Conservation (phyloP, 2,113 vertebrate genomes). For the Oreamnos americanus region DNA sequence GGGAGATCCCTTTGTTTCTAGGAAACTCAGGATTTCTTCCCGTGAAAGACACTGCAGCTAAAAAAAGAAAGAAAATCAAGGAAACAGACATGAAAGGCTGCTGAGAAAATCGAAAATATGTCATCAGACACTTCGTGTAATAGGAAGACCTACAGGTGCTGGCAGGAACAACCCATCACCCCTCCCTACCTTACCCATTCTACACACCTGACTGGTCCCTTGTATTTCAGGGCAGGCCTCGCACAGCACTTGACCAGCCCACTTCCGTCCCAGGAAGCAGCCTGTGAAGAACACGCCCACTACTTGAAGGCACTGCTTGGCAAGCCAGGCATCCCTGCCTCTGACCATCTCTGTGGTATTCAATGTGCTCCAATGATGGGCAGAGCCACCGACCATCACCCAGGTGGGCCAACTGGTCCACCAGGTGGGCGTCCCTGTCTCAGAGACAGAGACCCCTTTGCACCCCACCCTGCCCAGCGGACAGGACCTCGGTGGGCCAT, state of each 20-base stretch:
- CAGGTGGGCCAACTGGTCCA: background rate
- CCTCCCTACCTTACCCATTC: background rate
- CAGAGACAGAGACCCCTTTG: background rate
- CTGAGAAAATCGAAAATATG: constrained; percentile 1
- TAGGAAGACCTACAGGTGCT: background rate
- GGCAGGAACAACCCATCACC: background rate
- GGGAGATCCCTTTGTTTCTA: background rate
- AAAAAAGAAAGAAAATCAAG: background rate
- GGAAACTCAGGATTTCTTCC: background rate
- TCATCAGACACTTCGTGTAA: background rate
- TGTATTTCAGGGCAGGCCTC: background rate
- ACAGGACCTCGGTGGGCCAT: background rate
- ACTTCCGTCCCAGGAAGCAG: background rate
- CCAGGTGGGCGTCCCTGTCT: background rate
- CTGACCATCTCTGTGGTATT: background rate
- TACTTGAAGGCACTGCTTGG: background rate
- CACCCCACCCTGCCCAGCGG: background rate
- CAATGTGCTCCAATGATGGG: background rate
- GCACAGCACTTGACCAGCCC: background rate
- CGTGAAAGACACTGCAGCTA: background rate
- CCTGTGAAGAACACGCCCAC: background rate
- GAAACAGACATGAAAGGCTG: background rate
- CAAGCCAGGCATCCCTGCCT: background rate
- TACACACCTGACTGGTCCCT: background rate
- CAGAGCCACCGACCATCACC: background rate